phyloP scores from a whole-genome alignment of 30 jellyfish, hydroid and myxozoan species.

The Cassiopea xamachana region DNA sequence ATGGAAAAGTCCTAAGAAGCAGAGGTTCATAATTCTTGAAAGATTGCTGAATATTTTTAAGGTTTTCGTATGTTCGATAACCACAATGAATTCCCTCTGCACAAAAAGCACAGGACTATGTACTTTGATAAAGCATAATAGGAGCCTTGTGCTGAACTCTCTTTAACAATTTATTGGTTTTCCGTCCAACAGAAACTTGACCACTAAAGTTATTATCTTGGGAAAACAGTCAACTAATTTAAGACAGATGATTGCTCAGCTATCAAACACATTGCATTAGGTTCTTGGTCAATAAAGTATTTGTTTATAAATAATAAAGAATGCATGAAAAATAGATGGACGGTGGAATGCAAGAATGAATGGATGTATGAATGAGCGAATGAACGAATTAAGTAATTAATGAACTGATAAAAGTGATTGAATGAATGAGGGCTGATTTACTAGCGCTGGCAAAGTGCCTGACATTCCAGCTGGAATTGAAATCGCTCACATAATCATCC shows the following conservation, averaged over 20 bases:
- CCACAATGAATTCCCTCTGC: slow-evolving; percentile 10
- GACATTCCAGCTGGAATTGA: too few species aligned
- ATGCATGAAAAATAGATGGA: too few species aligned
- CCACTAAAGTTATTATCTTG: neutral
- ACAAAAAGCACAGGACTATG: neutral
- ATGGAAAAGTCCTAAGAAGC: neutral
- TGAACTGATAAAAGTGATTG: too few species aligned
- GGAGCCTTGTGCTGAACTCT: neutral
- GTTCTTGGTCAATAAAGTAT: too few species aligned
- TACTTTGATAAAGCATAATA: slow-evolving; percentile 1
- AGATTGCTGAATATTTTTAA: neutral
- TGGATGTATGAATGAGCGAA: too few species aligned
- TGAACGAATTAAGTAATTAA: too few species aligned
- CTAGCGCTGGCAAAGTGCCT: too few species aligned
- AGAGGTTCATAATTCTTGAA: neutral
- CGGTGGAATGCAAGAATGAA: too few species aligned
- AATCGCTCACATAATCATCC: too few species aligned
- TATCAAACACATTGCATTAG: too few species aligned
- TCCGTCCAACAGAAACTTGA: slow-evolving; percentile 22
- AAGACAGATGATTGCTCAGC: neutral
- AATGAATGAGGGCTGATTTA: too few species aligned
- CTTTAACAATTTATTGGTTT: slow-evolving; percentile 10
- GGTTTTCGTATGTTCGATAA: neutral
- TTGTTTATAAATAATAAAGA: too few species aligned
- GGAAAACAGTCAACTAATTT: neutral